Base-by-base conservation (phyloP, 2,888 invertebrate genomes). In the Boloria selene region DNA sequence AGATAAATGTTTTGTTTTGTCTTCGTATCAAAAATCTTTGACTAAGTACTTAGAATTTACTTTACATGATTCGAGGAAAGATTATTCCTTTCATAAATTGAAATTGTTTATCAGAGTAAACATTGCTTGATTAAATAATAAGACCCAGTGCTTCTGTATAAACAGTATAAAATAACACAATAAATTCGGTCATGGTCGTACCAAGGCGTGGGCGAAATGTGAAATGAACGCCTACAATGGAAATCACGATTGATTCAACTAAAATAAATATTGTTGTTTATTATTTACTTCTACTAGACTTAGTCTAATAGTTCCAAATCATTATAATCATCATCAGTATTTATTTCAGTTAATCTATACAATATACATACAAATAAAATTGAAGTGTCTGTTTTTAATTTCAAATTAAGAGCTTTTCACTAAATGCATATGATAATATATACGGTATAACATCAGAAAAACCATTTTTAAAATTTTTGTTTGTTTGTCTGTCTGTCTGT, bases 101-200 rank as follows among this genome's bases (percentile, higher is more conserved):
- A 54, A 13, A 55, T 44, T 56, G n/a, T 44, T 10, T 44, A 18
- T 22, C 22, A 14, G n/a, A 56, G 42, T 44, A 44, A 44, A 56
- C n/a, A 14, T 22, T n/a, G n/a, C n/a, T 56, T 45, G 45, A 16
- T 56, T 56, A 45, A 45, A 56, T 56, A 26, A 45, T 56, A 56
- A 56, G 22, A 45, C n/a, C 45, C 22, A 44, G 56, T 56, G 45
- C 45, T n/a, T 45, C 26, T 45, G 45, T 45, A 45, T n/a, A n/a
- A 56, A 56, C 44, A n/a, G n/a, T 56, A 44, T 56, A 44, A 56
- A 56, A 56, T 56, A 45, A 56, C 44, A 44, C 44, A 56, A 56
- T 56, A 47, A 49, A 58, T 47, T 49, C 47, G 49, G 59, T 44
- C 55, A 56, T 45, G 59, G 31, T 31, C 26, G 59, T 26, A 47